phyloP scores from a whole-genome alignment of 2,888 invertebrate genomes.

The Philaethria dido region DNA sequence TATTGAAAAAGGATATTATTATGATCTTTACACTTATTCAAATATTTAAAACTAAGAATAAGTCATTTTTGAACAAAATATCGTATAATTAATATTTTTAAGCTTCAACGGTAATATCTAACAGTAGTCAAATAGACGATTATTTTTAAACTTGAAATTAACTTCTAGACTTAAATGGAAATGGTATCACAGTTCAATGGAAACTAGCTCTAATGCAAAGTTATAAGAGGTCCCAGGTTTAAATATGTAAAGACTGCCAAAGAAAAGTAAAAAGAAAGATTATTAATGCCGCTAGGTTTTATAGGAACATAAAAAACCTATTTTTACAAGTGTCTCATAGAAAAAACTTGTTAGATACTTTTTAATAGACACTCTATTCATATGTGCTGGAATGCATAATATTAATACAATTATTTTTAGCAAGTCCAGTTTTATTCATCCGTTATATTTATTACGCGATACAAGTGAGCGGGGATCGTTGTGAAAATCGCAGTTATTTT shows the following conservation, averaged over 20 bases:
- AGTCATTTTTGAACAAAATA: background rate
- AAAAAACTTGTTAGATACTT: background rate
- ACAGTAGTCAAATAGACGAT: too few relatives aligned
- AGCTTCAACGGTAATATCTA: background rate
- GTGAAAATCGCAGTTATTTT: constrained; percentile 66
- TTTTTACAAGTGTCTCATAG: background rate
- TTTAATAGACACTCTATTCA: constrained; percentile 16
- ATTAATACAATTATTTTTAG: constrained; percentile 40
- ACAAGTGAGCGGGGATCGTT: constrained; percentile 58
- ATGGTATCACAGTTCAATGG: background rate
- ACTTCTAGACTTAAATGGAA: too few relatives aligned
- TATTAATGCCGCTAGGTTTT: background rate
- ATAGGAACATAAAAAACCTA: background rate
- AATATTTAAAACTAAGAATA: background rate
- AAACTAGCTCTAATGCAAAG: background rate
- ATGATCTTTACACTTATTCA: background rate
- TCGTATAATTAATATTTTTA: background rate
- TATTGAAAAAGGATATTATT: background rate
- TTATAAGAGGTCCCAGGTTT: background rate
- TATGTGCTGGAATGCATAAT: constrained; percentile 37
- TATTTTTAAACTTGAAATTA: too few relatives aligned
- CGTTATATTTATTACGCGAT: constrained; percentile 47
- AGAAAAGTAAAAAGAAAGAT: background rate
- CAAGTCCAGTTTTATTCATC: constrained; percentile 39
- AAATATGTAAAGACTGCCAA: background rate